Percentiles rank a stretch among this genome's conserved stretches.
Evolutionary conservation across 2,113 vertebrate genomes (phyloP).

Genomic region (Eulacestoma nigropectus): DNA sequence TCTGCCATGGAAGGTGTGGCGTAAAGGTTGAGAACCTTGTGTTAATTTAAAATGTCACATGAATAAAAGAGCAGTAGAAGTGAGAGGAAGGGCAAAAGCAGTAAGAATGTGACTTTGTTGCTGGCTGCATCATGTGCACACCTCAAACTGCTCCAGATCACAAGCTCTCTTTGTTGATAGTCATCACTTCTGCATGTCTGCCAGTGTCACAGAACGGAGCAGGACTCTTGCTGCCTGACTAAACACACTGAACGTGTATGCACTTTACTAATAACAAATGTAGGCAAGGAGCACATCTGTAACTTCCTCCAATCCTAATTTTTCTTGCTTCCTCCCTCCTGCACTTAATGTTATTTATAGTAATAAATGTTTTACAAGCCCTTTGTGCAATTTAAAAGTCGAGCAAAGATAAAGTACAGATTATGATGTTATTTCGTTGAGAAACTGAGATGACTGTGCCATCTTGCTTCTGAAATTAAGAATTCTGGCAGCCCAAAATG

Average conservation of each 20-base stretch:
- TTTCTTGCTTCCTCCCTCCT: neutral
- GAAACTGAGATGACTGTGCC: neutral
- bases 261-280: neutral
- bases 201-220: neutral
- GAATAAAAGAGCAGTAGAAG: constrained; percentile 3
- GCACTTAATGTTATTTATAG: neutral
- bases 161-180: neutral
- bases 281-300: neutral
- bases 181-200: neutral
- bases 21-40: neutral
- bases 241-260: neutral
- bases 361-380: neutral
- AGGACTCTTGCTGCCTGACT: neutral
- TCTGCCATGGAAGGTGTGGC: neutral
- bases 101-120: constrained; percentile 13
- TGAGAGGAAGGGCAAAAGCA: neutral
- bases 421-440: neutral
- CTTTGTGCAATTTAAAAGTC: neutral
- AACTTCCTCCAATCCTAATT: neutral
- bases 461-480: neutral
- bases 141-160: neutral
- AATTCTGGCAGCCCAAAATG: neutral
- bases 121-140: neutral
- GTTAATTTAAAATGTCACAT: neutral
- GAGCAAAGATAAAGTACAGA: neutral